phyloP scores from a whole-genome alignment of 1,140 invertebrate species.

The Diabrotica undecimpunctata region DNA sequence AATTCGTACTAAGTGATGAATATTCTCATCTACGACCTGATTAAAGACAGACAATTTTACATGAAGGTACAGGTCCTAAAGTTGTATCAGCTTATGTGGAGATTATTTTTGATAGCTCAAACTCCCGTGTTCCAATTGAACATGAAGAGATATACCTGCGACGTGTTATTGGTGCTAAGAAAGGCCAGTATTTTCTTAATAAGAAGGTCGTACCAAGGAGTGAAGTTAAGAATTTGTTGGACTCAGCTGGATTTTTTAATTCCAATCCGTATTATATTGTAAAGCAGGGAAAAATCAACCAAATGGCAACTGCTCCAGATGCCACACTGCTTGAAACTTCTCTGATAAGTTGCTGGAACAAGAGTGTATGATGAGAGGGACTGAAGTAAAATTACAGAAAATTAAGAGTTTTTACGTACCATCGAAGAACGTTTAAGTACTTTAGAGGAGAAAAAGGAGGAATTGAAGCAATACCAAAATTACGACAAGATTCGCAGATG shows the following conservation, averaged over 20 bases:
- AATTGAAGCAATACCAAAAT: constrained; percentile 98
- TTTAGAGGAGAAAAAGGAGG: constrained; percentile 97
- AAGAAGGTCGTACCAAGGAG: constrained; percentile 96
- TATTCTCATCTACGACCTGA: constrained; percentile 95
- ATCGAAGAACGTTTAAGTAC: constrained; percentile 96
- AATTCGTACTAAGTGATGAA: constrained; percentile 99
- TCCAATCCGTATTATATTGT: constrained; percentile 99
- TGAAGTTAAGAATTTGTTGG: constrained; percentile 97
- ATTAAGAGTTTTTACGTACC: constrained; percentile 94
- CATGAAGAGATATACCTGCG: constrained; percentile 95
- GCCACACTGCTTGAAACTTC: constrained; percentile 91
- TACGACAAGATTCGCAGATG: constrained; percentile 95
- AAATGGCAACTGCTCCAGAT: constrained; percentile 99
- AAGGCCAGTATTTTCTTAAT: constrained; percentile 99
- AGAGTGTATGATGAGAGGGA: constrained; percentile 98
- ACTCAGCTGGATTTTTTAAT: constrained; percentile 98
- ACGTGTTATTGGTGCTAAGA: constrained; percentile 96
- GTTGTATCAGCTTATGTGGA: constrained; percentile 98
- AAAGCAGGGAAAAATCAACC: constrained; percentile 99
- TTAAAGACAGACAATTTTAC: constrained; percentile 89
- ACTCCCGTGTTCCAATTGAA: constrained; percentile 96
- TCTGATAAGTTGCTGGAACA: constrained; percentile 94
- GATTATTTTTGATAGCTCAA: constrained; percentile 99
- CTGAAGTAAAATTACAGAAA: constrained; percentile 96
- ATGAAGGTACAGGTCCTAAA: constrained; percentile 95